These are phyloP conservation scores for Pseudopipra pipra DNA, from an alignment of 2,113 vertebrate species.

Conservation along the genomic window DNA sequence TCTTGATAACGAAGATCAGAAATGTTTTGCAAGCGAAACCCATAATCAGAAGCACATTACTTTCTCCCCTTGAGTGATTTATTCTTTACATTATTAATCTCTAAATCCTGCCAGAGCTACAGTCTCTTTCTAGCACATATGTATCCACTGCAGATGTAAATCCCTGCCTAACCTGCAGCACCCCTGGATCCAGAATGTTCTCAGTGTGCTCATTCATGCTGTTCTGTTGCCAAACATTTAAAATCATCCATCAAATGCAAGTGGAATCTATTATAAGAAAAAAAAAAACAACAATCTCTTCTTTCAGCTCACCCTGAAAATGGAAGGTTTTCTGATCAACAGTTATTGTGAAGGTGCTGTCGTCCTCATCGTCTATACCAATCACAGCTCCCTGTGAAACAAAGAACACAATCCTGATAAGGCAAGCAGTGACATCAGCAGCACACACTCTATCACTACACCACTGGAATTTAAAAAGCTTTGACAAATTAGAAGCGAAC, in stretches of 20 bases:
- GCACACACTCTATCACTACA: slow-evolving; percentile 76
- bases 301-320: slow-evolving; percentile 94
- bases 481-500: slow-evolving; percentile 44
- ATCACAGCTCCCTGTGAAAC: slow-evolving; percentile 98
- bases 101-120: slow-evolving; percentile 70
- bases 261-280: slow-evolving; percentile 63
- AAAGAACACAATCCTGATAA: slow-evolving; percentile 87
- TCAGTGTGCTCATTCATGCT: slow-evolving; percentile 65
- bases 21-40: slow-evolving; percentile 66
- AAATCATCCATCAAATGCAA: slow-evolving; percentile 66
- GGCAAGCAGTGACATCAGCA: slow-evolving; percentile 88
- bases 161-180: slow-evolving; percentile 77
- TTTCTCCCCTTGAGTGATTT: slow-evolving; percentile 70
- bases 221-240: slow-evolving; percentile 67
- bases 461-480: slow-evolving; percentile 68
- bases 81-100: slow-evolving; percentile 78
- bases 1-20: slow-evolving; percentile 71
- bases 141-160: slow-evolving; percentile 74
- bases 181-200: slow-evolving; percentile 74
- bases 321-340: slow-evolving; percentile 99
- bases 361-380: slow-evolving; percentile 99
- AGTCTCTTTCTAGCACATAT: slow-evolving; percentile 71
- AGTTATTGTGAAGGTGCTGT: slow-evolving; percentile 99
- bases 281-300: slow-evolving; percentile 62
- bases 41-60: slow-evolving; percentile 69